Conservation (phyloP, 92 coral and sea anemone species). For the Epizoanthus scotinus region DNA sequence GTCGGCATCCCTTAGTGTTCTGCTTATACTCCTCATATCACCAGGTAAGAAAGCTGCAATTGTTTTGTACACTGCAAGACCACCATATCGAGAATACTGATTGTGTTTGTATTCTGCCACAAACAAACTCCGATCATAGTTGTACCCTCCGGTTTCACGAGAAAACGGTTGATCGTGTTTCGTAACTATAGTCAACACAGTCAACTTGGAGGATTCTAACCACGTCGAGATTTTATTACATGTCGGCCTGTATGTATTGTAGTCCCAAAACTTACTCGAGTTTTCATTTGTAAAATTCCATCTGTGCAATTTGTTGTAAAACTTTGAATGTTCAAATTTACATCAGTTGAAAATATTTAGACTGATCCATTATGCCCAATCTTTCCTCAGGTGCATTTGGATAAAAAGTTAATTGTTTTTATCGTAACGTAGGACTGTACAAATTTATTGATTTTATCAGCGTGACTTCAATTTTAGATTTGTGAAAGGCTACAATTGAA, state of each 20-base stretch:
- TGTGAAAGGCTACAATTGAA: not conserved
- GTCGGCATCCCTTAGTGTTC: not conserved
- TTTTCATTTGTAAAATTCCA: not conserved
- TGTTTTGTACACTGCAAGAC: not conserved
- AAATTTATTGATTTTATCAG: conserved; percentile 10
- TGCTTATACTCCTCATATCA: not conserved
- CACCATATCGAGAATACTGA: not conserved
- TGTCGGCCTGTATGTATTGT: too few species aligned
- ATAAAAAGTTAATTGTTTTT: conserved; percentile 41
- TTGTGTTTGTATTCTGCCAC: not conserved
- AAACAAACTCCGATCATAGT: not conserved
- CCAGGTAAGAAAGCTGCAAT: conserved; percentile 24
- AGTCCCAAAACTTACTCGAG: not conserved
- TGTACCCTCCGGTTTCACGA: not conserved
- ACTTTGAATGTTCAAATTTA: not conserved
- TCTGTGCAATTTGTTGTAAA: not conserved
- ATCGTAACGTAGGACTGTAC: conserved; percentile 28
- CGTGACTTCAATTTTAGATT: not conserved
- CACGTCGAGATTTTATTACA: not conserved
- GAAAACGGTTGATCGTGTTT: not conserved
- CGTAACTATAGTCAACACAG: not conserved
- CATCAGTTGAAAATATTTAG: not conserved
- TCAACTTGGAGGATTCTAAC: not conserved
- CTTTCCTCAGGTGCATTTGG: not conserved
- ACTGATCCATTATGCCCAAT: not conserved